A percentile compares a stretch with the other conserved stretches of the same genome.
phyloP scores from a whole-genome alignment of 2,888 invertebrate genomes.

The Oxytorus armatus region DNA sequence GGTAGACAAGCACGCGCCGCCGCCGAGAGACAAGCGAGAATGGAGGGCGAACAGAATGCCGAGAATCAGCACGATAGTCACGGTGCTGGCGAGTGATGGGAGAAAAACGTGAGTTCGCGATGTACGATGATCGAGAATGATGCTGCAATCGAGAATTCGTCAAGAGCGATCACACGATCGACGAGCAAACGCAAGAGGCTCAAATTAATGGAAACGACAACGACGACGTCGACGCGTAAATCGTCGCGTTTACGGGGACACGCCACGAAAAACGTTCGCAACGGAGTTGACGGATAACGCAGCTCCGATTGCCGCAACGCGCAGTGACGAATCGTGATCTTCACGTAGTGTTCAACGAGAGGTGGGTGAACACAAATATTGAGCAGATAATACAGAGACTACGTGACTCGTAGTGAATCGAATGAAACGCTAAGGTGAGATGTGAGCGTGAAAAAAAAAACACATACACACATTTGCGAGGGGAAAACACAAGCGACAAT shows the following conservation, averaged over 20 bases:
- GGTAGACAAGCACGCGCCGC: conserved; percentile 88
- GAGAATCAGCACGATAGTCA: conserved; percentile 74
- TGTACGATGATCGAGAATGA: conserved; percentile 1
- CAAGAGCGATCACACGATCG: conserved; percentile 49
- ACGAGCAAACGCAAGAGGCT: conserved; percentile 51
- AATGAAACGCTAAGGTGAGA: conserved; percentile 50
- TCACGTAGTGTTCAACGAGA: conserved; percentile 41
- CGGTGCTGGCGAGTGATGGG: conserved; percentile 73
- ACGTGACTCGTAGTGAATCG: conserved; percentile 62
- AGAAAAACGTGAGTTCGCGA: conserved; percentile 42
- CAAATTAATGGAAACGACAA: neutral
- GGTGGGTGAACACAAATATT: conserved; percentile 39
- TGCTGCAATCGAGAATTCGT: conserved; percentile 19
- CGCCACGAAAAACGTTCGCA: conserved; percentile 14
- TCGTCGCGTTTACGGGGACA: conserved; percentile 43
- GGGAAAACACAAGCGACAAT: conserved; percentile 10
- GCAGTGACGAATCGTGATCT: conserved; percentile 29
- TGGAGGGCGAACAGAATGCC: conserved; percentile 85
- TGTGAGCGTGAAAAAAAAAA: conserved; percentile 58
- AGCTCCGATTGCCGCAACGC: neutral
- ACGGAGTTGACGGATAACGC: neutral
- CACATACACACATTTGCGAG: conserved; percentile 69
- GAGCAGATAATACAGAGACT: conserved; percentile 59
- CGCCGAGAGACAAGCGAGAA: conserved; percentile 83
- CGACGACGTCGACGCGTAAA: conserved; percentile 36